Evolutionary conservation across 1,140 invertebrate genomes (phyloP), one percentile per base, ranked within the genome.

Genomic region (Thereuonema tuberculata): DNA sequence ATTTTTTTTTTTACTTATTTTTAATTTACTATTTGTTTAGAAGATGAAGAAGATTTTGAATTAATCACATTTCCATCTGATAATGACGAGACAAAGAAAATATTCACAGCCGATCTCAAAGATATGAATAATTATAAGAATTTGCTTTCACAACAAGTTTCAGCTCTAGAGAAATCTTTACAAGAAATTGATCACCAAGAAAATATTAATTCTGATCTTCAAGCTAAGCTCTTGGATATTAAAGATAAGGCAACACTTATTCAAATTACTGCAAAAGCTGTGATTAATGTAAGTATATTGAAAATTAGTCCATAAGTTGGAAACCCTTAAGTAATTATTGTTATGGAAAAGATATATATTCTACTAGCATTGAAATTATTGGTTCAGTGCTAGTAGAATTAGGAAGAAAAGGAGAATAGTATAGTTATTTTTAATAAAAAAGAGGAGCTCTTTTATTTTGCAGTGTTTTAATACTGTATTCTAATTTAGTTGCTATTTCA

Each of bases 211-310:
- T 37, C 50, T 24, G 71, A 72, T 53, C 63, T 70, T 58, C 53
- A 64, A 12, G 65, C 67, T 15, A 79, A 79, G 73, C 78, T 84
- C 5, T 89, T 89, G 73, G 81, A 86, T 62, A 83, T 93, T 47
- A 87, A 84, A 64, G 94, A 98, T 72, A 77, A 89, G 64, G 89
- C 91, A 1, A 93, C 90, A 1, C 78, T 94, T 2, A 95, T 96
- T 73, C 80, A 91, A 58, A 93, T 96, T 69, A 90, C 93, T n/a
- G 89, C 91, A 28, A 93, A 85, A 76, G 87, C 89, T 23, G 96
- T 98, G 90, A 89, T 97, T 60, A 94, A 89, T 76, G 93, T 93
- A 76, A 84, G 85, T 81, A n/a, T n/a, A n/a, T n/a, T n/a, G n/a
- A n/a, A n/a, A n/a, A n/a, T n/a, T n/a, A n/a, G n/a, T n/a, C n/a